These are phyloP conservation scores for Champsocephalus esox DNA, from an alignment of 2,797 vertebrate genomes.

Conservation along the genomic window DNA sequence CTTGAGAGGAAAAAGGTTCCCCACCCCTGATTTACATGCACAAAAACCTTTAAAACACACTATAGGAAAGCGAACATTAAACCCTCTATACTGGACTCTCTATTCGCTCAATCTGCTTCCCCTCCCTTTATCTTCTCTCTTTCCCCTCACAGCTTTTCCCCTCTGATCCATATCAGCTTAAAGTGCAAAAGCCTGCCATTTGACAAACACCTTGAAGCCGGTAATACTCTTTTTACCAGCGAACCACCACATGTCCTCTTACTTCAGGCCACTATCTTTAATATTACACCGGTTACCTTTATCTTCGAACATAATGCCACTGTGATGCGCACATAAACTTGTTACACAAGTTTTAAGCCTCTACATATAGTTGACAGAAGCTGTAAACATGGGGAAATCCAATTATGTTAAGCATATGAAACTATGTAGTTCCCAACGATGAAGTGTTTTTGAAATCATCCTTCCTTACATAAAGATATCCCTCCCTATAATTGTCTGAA, in stretches of 20 bases:
- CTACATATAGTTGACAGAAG: constrained; percentile 38
- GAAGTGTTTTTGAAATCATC: constrained; percentile 9
- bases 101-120: not conserved
- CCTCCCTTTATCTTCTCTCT: constrained; percentile 29
- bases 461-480: not conserved
- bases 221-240: constrained; percentile 37
- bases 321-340: constrained; percentile 61
- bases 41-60: no score
- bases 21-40: no score
- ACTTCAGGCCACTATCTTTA: constrained; percentile 31
- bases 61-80: not conserved
- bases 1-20: no score
- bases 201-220: constrained; percentile 39
- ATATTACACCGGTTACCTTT: constrained; percentile 50
- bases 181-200: constrained; percentile 19
- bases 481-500: not conserved
- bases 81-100: not conserved
- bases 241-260: constrained; percentile 46
- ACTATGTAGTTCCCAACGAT: constrained; percentile 6
- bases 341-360: constrained; percentile 73
- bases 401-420: constrained; percentile 63
- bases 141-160: constrained; percentile 22
- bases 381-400: constrained; percentile 60
- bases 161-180: constrained; percentile 45
- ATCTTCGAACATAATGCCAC: constrained; percentile 57